Base-by-base conservation (phyloP, 2,888 invertebrate genomes). In the Coenonympha glycerion region DNA sequence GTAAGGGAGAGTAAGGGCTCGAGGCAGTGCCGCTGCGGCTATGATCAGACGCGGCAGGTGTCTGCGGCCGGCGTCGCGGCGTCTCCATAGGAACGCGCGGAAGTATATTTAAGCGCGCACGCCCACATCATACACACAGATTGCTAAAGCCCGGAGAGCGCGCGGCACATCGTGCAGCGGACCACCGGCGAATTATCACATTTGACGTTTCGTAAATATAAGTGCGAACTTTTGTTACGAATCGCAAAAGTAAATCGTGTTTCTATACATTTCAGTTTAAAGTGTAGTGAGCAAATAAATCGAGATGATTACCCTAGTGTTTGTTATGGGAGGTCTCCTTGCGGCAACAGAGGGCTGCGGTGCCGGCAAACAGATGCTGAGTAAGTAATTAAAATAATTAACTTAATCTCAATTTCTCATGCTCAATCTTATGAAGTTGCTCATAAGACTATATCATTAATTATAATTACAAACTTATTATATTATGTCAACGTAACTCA, bases 171-270 rank as follows among this genome's bases (percentile, higher is more conserved):
- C 59, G 81, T 85, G 86, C 80, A 73, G 81, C 82, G 86, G 85
- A 84, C 83, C 84, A 76, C 80, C 80, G 78, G 82, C 64, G 57
- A 69, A 66, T 59, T 51, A 44, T 53, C 48, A 70, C 79, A 74
- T 79, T 82, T 75, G 85, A 86, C 72, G 86, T 85, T 86, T 87
- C 86, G 87, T 87, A 86, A 86, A 86, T 79, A 73, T 76, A 76
- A 84, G 85, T 84, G 81, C 65, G 58, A 49, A 63, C 76, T 79
- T 83, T 85, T 81, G 86, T 86, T 86, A 82, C 87, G 87, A 86
- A 83, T 85, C 84, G 76, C 85, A 80, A 56, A 72, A 74, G 76
- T 75, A 61, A 63, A 59, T 57, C 71, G 79, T 77, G 83, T 64
- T 66, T 69, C n/a, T n/a, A n/a, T 49, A 45, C 65, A 69, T 72